phyloP scores from a whole-genome alignment of 2,797 vertebrate species.

The Australoheros facetus region DNA sequence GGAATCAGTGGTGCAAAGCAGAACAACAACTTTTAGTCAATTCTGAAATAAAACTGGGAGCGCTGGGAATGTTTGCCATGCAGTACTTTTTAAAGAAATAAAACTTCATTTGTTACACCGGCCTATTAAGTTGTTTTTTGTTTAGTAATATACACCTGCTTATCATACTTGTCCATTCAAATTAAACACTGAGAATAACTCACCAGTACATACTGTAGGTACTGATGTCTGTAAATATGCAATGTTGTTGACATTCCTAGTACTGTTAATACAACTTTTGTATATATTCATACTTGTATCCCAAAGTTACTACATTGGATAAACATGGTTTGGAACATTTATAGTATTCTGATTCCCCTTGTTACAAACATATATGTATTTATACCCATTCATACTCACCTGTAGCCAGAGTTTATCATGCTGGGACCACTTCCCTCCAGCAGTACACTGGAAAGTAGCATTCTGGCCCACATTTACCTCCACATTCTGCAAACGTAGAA shows the following conservation, averaged over 20 bases:
- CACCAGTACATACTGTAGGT: neutral
- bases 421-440: constrained; percentile 96
- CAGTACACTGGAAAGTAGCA: constrained; percentile 94
- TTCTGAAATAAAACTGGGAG: constrained; percentile 27
- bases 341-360: neutral
- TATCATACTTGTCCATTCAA: neutral
- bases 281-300: neutral
- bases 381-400: constrained; percentile 53
- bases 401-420: constrained; percentile 89
- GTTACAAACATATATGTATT: neutral
- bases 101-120: neutral
- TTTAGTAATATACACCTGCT: neutral
- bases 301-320: neutral
- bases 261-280: neutral
- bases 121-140: neutral
- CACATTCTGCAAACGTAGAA: constrained; percentile 94
- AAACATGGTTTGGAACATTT: neutral
- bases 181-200: neutral
- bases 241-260: neutral
- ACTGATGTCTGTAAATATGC: neutral
- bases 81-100: neutral
- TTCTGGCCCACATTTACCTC: constrained; percentile 98
- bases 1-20: constrained; percentile 43
- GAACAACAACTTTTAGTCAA: constrained; percentile 60
- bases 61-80: neutral